These are phyloP conservation scores for Hippoglossus hippoglossus DNA, from an alignment of 2,797 vertebrate genomes.

Conservation along the genomic window DNA sequence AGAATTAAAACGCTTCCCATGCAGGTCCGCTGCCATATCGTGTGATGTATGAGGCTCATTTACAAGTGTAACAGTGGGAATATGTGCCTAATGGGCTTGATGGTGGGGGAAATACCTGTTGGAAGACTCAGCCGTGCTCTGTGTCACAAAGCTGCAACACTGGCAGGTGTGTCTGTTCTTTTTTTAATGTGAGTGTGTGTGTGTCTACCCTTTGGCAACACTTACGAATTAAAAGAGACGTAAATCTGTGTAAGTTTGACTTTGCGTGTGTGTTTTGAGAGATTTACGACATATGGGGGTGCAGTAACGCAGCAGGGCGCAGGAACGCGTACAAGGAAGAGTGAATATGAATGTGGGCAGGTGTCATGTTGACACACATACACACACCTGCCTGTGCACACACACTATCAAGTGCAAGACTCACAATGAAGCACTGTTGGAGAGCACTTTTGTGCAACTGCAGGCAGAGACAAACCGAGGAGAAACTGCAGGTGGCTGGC, in stretches of 20 bases:
- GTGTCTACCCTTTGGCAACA: neutral
- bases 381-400: neutral
- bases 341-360: constrained; percentile 34
- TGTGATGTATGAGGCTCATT: constrained; percentile 72
- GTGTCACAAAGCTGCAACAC: constrained; percentile 10
- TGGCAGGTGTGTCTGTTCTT: neutral
- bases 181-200: neutral
- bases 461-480: constrained; percentile 36
- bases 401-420: constrained; percentile 16
- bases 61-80: constrained; percentile 59
- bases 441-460: constrained; percentile 50
- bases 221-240: neutral
- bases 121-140: constrained; percentile 9
- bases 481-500: constrained; percentile 57
- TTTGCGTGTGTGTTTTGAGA: constrained; percentile 10
- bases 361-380: constrained; percentile 32
- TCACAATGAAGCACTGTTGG: constrained; percentile 45
- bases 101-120: constrained; percentile 47
- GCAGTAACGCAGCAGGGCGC: constrained; percentile 19
- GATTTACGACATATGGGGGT: constrained; percentile 41
- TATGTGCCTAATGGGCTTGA: constrained; percentile 46
- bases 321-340: constrained; percentile 4
- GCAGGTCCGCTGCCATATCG: constrained; percentile 44
- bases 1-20: constrained; percentile 42
- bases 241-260: constrained; percentile 3